Base-by-base conservation (phyloP, 2,113 vertebrate species). In the Paradoxurus hermaphroditus region DNA sequence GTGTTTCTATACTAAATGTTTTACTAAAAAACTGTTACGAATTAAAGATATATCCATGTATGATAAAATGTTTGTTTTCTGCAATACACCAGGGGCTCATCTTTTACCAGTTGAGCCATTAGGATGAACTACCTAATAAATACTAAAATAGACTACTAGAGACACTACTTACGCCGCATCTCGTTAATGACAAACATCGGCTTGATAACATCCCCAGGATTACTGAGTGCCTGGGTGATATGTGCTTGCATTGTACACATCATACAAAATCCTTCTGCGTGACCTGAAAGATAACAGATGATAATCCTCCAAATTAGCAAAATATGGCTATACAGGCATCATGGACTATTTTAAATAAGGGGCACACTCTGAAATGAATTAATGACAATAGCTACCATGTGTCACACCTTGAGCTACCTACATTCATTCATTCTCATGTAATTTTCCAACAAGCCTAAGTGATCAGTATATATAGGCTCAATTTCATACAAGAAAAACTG, bases 231-330 rank as follows among this genome's bases (percentile, higher is more conserved):
- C 97, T 99, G 99, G 97, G 99, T 99, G 94, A 99, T 98, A 95
- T 99, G 99, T 84, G 99, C 99, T 97, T 99, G 99, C 99, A 99
- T 99, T 0, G 99, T 99, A 89, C 99, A 99, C 99, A 99, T 99
- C 99, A 99, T 99, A 98, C 99, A 99, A 97, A 99, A 99, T 1
- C 99, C 99, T 92, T 99, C 98, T 82, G 99, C 99, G 0, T 99
- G 99, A 99, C 99, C 99, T 99, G 95, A 75, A 98, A 89, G 91
- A 95, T 0, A 72, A 94, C 41, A 97, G 34, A 96, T 90, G 4
- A 95, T 49, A 97, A 51, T 19, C 82, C 36, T 73, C 21, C 79
- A 88, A 15, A 70, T 91, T 31, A 95, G 79, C 81, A 73, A 95
- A 86, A 31, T 7, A 67, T 14, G 44, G 68, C 75, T 39, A 27